phyloP scores from a whole-genome alignment of 2,888 invertebrate genomes.

The Heteropelma amictum region DNA sequence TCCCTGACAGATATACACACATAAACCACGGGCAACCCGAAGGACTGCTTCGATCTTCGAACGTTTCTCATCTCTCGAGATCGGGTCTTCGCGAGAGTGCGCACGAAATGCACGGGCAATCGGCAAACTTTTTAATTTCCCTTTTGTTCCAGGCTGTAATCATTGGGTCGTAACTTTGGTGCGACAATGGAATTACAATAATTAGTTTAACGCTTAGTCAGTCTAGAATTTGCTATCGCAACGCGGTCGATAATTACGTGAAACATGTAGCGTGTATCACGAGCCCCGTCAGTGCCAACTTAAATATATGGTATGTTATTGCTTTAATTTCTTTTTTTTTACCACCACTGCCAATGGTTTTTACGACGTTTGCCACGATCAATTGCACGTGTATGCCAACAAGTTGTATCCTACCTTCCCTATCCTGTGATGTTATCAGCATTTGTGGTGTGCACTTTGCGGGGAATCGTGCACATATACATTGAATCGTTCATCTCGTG shows the following conservation, averaged over 20 bases:
- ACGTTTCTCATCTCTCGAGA: not conserved
- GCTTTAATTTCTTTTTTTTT: no score
- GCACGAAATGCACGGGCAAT: conserved; percentile 8
- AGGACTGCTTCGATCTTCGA: not conserved
- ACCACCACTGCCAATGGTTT: no score
- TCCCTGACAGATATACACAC: not conserved
- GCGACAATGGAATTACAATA: conserved; percentile 53
- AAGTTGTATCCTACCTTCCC: no score
- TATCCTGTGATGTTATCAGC: no score
- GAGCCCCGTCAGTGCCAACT: not conserved
- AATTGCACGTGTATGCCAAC: no score
- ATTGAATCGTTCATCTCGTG: no score
- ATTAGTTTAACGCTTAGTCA: conserved; percentile 27
- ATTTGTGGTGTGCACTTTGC: no score
- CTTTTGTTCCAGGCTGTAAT: conserved; percentile 58
- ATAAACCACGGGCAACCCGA: not conserved
- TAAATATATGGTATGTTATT: no score
- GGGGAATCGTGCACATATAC: no score
- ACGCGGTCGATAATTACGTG: conserved; percentile 34
- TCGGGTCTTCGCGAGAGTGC: conserved; percentile 9
- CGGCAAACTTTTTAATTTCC: conserved; percentile 44
- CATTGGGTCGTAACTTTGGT: conserved; percentile 58
- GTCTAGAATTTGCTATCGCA: not conserved
- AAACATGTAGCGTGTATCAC: not conserved
- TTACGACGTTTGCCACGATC: no score